Evolutionary conservation across 2,113 vertebrate genomes (phyloP).

Genomic region (Grammomys surdaster): DNA sequence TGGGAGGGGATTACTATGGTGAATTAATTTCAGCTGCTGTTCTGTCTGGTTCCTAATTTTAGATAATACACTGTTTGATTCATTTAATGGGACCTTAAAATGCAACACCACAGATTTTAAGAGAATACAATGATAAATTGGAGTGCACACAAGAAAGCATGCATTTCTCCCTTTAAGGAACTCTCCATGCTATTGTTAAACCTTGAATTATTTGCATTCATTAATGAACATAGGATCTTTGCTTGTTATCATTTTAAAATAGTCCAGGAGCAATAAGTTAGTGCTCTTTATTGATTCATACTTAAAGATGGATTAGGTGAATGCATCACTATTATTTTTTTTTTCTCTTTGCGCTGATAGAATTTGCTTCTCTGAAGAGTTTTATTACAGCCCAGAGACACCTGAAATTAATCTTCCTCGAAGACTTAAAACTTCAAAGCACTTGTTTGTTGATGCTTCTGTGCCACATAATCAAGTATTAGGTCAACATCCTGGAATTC

Average conservation of each 20-base stretch:
- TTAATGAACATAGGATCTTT: slow-evolving; percentile 51
- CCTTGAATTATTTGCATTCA: slow-evolving; percentile 69
- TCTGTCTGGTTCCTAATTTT: slow-evolving; percentile 71
- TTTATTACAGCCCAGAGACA: not conserved
- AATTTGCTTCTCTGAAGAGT: slow-evolving; percentile 33
- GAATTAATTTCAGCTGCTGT: slow-evolving; percentile 77
- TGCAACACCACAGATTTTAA: slow-evolving; percentile 66
- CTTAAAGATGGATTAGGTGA: slow-evolving; percentile 64
- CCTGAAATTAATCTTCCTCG: slow-evolving; percentile 23
- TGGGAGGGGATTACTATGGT: slow-evolving; percentile 59
- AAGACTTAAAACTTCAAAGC: not conserved
- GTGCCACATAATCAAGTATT: not conserved
- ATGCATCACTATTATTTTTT: not conserved
- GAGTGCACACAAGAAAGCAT: not conserved
- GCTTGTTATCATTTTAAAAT: slow-evolving; percentile 53
- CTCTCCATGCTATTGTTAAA: slow-evolving; percentile 47
- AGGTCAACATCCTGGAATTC: not conserved
- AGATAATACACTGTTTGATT: slow-evolving; percentile 72
- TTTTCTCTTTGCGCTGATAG: not conserved
- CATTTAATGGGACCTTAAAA: slow-evolving; percentile 72
- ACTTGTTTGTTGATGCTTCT: not conserved
- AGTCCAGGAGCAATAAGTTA: slow-evolving; percentile 53
- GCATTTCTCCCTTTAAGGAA: slow-evolving; percentile 59
- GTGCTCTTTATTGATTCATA: slow-evolving; percentile 63
- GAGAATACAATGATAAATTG: slow-evolving; percentile 68